Conservation (phyloP, 2,113 vertebrate species). For the Eolophus roseicapilla region DNA sequence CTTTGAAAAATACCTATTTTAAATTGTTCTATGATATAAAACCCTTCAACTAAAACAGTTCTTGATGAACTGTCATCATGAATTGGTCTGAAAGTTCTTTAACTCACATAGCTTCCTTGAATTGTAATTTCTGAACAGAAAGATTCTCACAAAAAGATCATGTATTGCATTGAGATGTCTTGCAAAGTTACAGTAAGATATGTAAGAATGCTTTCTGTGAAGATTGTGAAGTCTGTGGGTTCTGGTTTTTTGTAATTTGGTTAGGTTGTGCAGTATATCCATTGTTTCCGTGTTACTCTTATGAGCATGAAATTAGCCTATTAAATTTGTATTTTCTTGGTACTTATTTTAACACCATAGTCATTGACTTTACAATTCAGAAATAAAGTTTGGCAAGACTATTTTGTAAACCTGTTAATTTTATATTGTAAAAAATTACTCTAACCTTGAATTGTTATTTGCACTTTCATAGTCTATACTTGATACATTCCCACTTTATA, state of each 20-base stretch:
- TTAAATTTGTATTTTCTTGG: slow-evolving; percentile 85
- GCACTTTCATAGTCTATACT: slow-evolving; percentile 99
- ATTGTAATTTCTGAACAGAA: slow-evolving; percentile 58
- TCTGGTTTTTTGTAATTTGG: slow-evolving; percentile 64
- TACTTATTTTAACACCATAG: slow-evolving; percentile 80
- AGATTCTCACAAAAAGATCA: slow-evolving; percentile 50
- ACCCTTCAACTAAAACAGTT: slow-evolving; percentile 61
- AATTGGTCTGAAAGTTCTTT: slow-evolving; percentile 70
- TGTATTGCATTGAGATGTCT: slow-evolving; percentile 68
- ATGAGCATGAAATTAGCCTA: slow-evolving; percentile 80
- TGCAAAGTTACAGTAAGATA: slow-evolving; percentile 67
- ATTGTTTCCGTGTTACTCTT: slow-evolving; percentile 76
- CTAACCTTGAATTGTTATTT: slow-evolving; percentile 99
- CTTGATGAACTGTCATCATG: slow-evolving; percentile 41
- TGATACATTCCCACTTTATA: slow-evolving; percentile 99
- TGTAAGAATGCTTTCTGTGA: slow-evolving; percentile 73
- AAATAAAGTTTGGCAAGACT: slow-evolving; percentile 84
- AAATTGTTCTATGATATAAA: slow-evolving; percentile 42
- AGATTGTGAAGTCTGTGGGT: slow-evolving; percentile 68
- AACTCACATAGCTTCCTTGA: slow-evolving; percentile 63
- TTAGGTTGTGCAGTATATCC: slow-evolving; percentile 71
- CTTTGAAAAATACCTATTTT: slow-evolving; percentile 45
- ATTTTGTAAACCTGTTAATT: slow-evolving; percentile 96
- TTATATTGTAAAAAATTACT: slow-evolving; percentile 91
- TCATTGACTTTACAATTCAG: slow-evolving; percentile 80